Conservation (phyloP, 2,113 vertebrate species). For the Varanus salvator region DNA sequence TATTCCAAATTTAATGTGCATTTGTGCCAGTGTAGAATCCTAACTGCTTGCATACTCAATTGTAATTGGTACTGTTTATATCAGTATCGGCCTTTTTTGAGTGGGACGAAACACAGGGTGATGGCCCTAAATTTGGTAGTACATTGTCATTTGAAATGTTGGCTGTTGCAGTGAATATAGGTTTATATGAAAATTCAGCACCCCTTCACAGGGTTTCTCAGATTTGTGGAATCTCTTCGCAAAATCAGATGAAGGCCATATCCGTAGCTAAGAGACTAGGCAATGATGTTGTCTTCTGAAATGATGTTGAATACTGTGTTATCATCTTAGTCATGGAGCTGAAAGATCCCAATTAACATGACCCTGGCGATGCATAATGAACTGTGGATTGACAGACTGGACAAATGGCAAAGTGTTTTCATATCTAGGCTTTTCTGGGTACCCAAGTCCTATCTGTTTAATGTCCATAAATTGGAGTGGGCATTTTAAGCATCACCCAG, state of each 20-base stretch:
- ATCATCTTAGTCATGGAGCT: not conserved
- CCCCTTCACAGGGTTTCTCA: not conserved
- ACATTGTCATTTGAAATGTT: not conserved
- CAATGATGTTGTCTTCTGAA: not conserved
- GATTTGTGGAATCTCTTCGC: not conserved
- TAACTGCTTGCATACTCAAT: not conserved
- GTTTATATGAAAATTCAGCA: not conserved
- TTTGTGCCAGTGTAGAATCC: constrained; percentile 12
- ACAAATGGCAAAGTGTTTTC: not conserved
- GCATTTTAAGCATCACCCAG: not conserved
- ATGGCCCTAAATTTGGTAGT: not conserved
- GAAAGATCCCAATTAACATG: not conserved
- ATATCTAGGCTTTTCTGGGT: not conserved
- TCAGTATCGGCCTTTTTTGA: not conserved
- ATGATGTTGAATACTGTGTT: not conserved
- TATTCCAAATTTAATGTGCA: not conserved
- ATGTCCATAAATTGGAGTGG: not conserved
- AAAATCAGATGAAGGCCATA: not conserved
- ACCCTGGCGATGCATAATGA: not conserved
- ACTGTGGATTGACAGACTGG: not conserved
- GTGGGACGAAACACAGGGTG: not conserved
- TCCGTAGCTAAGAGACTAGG: not conserved
- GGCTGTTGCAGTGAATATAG: not conserved
- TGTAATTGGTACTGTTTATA: not conserved
- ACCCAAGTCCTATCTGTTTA: not conserved